A percentile compares a stretch with the other conserved stretches of the same genome.
Conservation (phyloP, 2,113 vertebrate genomes). For the Tringa solitaria region DNA sequence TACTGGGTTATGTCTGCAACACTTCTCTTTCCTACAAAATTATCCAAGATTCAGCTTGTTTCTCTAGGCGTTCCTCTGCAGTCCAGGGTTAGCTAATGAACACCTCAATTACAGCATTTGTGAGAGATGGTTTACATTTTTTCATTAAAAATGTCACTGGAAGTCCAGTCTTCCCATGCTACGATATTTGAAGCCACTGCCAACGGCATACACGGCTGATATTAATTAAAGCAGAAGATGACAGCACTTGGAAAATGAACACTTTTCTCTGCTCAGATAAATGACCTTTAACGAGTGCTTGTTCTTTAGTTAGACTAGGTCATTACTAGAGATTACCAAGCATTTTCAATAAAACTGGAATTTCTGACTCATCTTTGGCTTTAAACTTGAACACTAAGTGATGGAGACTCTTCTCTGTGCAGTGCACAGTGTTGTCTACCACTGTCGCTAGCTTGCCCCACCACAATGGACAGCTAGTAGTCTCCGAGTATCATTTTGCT, state of each 20-base stretch:
- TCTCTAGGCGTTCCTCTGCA: background rate
- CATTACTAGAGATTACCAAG: slow-evolving; percentile 72
- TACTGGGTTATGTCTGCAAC: background rate
- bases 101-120: background rate
- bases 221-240: slow-evolving; percentile 80
- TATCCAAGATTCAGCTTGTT: background rate
- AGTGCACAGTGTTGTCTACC: background rate
- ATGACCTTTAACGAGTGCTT: slow-evolving; percentile 77
- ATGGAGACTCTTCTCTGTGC: background rate
- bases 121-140: slow-evolving; percentile 63
- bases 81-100: slow-evolving; percentile 26
- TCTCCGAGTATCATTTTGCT: background rate
- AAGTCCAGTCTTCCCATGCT: slow-evolving; percentile 69
- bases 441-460: background rate
- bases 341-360: slow-evolving; percentile 40
- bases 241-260: slow-evolving; percentile 69
- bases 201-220: slow-evolving; percentile 57
- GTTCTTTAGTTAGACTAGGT: slow-evolving; percentile 66
- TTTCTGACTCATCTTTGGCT: slow-evolving; percentile 15
- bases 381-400: background rate
- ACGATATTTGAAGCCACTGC: slow-evolving; percentile 65
- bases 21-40: background rate
- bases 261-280: slow-evolving; percentile 53
- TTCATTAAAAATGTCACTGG: slow-evolving; percentile 75
- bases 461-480: background rate